Evolutionary conservation across 2,797 vertebrate species (phyloP).

Genomic region (Dryobates pubescens): DNA sequence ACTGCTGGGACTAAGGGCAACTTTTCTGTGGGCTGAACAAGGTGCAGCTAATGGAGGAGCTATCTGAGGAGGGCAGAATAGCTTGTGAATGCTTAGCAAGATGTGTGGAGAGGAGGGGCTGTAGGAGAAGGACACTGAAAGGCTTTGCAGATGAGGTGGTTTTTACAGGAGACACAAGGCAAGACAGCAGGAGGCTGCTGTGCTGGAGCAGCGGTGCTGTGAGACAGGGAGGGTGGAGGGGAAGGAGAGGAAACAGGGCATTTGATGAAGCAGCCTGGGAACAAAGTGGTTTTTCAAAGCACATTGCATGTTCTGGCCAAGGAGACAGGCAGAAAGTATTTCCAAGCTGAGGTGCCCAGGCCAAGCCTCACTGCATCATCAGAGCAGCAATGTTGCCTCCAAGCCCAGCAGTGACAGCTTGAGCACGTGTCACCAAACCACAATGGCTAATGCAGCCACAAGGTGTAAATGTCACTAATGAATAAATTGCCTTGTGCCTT

Average conservation of each 20-base stretch:
- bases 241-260: background rate
- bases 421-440: constrained; percentile 23
- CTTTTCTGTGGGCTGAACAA: background rate
- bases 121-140: background rate
- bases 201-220: background rate
- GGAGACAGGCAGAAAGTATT: background rate
- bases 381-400: background rate
- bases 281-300: background rate
- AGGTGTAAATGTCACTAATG: constrained; percentile 69
- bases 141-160: background rate
- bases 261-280: background rate
- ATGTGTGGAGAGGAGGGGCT: background rate
- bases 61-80: background rate
- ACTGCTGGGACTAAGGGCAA: fast-evolving
- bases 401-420: constrained; percentile 39
- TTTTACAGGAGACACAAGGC: background rate
- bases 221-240: background rate
- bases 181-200: background rate
- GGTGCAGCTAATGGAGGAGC: background rate
- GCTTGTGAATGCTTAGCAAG: background rate
- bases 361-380: background rate
- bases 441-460: constrained; percentile 49
- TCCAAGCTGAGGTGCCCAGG: background rate
- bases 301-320: background rate
- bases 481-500: constrained; percentile 64